A percentile compares a stretch with the other conserved stretches of the same genome.
Conservation (phyloP, 2,797 vertebrate species). For the Leucoraja ocellata region DNA sequence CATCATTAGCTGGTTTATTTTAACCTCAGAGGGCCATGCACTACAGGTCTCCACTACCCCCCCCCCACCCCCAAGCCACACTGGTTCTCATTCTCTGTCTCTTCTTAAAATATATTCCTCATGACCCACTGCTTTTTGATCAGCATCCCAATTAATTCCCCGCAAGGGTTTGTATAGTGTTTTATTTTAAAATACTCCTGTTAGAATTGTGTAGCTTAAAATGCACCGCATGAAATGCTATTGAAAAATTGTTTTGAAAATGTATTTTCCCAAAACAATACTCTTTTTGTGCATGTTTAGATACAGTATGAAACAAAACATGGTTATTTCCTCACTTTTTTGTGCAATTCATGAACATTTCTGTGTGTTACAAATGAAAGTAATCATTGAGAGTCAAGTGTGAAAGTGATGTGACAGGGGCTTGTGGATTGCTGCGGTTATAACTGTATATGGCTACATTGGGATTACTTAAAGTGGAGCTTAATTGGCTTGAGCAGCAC, state of each 20-base stretch:
- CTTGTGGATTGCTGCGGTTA: not conserved
- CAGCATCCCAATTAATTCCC: not conserved
- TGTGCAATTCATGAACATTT: not conserved
- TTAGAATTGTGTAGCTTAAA: not conserved
- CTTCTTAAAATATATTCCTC: not conserved
- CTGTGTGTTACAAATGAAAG: not conserved
- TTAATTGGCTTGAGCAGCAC: conserved; percentile 23
- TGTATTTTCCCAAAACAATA: not conserved
- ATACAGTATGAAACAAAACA: not conserved
- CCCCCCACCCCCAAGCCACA: too few species aligned
- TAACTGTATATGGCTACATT: not conserved
- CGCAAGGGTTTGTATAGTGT: not conserved
- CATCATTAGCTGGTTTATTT: too few species aligned
- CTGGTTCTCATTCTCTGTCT: not conserved
- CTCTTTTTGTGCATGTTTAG: not conserved
- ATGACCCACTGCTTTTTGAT: not conserved
- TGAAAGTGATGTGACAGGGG: not conserved
- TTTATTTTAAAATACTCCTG: not conserved
- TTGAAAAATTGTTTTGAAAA: not conserved
- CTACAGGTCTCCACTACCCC: not conserved
- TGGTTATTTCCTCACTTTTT: not conserved
- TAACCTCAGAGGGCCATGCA: not conserved
- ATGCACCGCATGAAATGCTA: too few species aligned
- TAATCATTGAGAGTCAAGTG: conserved; percentile 18
- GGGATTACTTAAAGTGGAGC: conserved; percentile 18